Percentiles rank a stretch among this genome's conserved stretches.
phyloP scores from a whole-genome alignment of 2,113 vertebrate species.

The Ochotona curzoniae region DNA sequence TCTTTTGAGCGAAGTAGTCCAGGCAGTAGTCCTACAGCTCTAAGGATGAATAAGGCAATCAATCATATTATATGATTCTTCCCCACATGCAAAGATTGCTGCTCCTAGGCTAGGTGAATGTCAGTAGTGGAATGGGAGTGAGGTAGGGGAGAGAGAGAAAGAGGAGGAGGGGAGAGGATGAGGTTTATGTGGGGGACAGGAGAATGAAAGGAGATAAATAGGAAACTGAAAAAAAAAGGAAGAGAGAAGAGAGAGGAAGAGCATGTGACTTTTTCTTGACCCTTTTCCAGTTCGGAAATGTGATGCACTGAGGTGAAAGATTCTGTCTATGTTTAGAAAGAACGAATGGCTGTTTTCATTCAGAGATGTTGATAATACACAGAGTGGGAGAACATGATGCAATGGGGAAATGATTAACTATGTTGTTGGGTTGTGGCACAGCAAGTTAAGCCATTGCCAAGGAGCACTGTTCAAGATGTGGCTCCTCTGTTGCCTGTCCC shows the following conservation, averaged over 20 bases:
- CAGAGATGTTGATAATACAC: background rate
- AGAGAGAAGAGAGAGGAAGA: background rate
- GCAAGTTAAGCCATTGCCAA: no score
- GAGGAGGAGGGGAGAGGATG: rapidly evolving
- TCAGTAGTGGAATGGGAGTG: background rate
- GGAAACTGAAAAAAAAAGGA: no score
- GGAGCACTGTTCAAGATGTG: no score
- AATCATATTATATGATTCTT: no score
- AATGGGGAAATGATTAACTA: background rate
- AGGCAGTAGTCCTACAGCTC: background rate
- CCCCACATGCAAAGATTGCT: background rate
- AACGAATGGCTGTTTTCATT: background rate
- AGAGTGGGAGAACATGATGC: background rate
- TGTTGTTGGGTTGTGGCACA: no score
- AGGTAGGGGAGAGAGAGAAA: rapidly evolving
- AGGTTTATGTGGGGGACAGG: rapidly evolving
- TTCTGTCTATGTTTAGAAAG: background rate
- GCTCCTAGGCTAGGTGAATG: background rate
- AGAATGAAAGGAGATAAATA: rapidly evolving
- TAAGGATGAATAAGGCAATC: background rate
- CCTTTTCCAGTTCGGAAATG: background rate
- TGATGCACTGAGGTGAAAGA: background rate
- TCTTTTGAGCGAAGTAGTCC: constrained; percentile 41
- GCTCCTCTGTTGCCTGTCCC: no score
- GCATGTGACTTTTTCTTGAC: background rate